phyloP scores from a whole-genome alignment of 1,140 invertebrate species.

The Chironomus tepperi region DNA sequence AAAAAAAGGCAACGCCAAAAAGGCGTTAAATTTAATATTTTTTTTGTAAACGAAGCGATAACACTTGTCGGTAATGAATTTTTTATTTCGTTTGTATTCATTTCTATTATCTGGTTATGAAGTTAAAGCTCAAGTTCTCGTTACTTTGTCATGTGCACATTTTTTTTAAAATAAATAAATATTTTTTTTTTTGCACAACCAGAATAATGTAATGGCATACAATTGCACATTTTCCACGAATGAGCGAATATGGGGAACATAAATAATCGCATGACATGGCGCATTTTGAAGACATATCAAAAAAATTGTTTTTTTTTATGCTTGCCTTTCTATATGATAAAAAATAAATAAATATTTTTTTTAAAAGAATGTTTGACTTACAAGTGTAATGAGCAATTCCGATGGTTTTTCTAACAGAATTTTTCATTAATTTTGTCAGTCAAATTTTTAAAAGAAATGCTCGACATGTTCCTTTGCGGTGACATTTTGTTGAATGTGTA shows the following conservation, averaged over 20 bases:
- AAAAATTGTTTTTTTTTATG: neutral
- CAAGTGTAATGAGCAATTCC: too few species aligned
- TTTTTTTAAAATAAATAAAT: slow-evolving; percentile 2
- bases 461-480: too few species aligned
- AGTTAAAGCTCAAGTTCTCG: slow-evolving; percentile 7
- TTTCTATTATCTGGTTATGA: slow-evolving; percentile 8
- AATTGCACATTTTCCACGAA: slow-evolving; percentile 21
- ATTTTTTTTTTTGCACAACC: neutral
- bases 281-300: slow-evolving; percentile 14
- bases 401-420: too few species aligned
- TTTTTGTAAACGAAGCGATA: neutral
- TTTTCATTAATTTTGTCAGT: too few species aligned
- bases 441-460: too few species aligned
- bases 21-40: slow-evolving; percentile 14
- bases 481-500: too few species aligned
- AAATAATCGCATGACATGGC: slow-evolving; percentile 19
- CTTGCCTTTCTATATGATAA: too few species aligned
- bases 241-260: slow-evolving; percentile 19
- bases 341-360: too few species aligned
- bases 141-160: slow-evolving; percentile 13
- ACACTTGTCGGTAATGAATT: neutral
- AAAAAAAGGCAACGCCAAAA: neutral
- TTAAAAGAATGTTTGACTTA: too few species aligned
- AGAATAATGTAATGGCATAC: slow-evolving; percentile 16
- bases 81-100: neutral